A percentile compares a stretch with the other conserved stretches of the same genome.
These are phyloP conservation scores for Cantharis rufa DNA, from an alignment of 2,888 invertebrate genomes.

Conservation along the genomic window DNA sequence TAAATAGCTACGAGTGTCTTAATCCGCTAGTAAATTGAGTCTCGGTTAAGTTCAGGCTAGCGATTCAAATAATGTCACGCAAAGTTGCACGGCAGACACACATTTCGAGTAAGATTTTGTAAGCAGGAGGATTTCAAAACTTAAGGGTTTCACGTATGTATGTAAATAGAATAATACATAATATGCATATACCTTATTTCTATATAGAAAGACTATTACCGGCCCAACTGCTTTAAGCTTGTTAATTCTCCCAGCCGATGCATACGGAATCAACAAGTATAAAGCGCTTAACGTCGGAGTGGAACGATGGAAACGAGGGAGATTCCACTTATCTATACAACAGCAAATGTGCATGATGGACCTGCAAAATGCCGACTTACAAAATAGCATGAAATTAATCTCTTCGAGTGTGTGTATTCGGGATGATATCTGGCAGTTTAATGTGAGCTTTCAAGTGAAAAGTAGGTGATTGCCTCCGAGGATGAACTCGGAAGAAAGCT, in stretches of 20 bases:
- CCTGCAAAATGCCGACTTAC: conserved; percentile 33
- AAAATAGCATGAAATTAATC: conserved; percentile 41
- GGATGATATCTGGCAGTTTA: conserved; percentile 36
- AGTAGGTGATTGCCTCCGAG: conserved; percentile 9
- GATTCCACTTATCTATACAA: conserved; percentile 36
- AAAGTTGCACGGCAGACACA: conserved; percentile 27
- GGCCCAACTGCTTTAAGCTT: conserved; percentile 5
- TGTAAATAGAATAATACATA: background rate
- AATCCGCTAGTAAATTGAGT: conserved; percentile 58
- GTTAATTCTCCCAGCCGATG: conserved; percentile 29
- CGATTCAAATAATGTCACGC: conserved; percentile 46
- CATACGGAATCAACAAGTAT: conserved; percentile 41
- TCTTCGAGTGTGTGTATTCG: conserved; percentile 34
- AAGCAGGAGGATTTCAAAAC: background rate
- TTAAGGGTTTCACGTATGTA: background rate
- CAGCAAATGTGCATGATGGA: conserved; percentile 40
- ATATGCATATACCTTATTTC: background rate
- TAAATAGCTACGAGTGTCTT: conserved; percentile 57
- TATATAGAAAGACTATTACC: background rate
- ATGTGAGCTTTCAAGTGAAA: conserved; percentile 36
- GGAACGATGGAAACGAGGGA: conserved; percentile 28
- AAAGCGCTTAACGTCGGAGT: conserved; percentile 34
- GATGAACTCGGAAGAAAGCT: background rate
- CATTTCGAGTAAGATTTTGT: conserved; percentile 6
- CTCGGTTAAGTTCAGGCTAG: conserved; percentile 53